phyloP scores from a whole-genome alignment of 2,797 vertebrate species.

The Molossus molossus region DNA sequence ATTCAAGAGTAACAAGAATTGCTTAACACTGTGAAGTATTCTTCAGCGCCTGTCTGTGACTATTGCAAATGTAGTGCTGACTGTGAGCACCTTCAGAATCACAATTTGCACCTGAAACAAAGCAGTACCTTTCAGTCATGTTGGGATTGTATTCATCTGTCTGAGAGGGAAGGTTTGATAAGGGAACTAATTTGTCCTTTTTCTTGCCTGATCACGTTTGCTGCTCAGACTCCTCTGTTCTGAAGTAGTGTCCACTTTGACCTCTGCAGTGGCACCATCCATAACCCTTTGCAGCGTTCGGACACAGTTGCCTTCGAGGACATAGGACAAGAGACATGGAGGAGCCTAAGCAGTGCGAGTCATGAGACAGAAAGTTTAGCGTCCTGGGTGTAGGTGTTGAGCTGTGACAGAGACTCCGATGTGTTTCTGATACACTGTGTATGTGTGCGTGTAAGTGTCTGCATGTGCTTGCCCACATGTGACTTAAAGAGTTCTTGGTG shows the following conservation, averaged over 20 bases:
- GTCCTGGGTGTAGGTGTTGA: not conserved
- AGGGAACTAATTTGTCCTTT: constrained; percentile 11
- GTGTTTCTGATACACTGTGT: not conserved
- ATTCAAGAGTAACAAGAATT: constrained; percentile 11
- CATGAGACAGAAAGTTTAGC: not conserved
- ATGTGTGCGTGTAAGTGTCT: not conserved
- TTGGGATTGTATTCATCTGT: not conserved
- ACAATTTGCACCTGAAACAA: not conserved
- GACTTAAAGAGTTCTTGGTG: not conserved
- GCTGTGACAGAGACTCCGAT: not conserved
- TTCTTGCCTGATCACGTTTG: not conserved
- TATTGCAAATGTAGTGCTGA: not conserved
- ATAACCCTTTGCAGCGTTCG: not conserved
- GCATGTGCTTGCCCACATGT: not conserved
- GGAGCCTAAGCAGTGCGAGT: not conserved
- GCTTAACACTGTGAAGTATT: constrained; percentile 35
- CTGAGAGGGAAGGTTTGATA: not conserved
- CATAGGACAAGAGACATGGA: not conserved
- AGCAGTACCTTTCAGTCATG: not conserved
- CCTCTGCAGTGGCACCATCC: not conserved
- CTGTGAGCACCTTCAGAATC: not conserved
- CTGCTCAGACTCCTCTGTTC: not conserved
- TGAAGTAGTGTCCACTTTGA: not conserved
- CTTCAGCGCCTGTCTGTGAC: not conserved
- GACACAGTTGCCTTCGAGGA: not conserved